A percentile compares a stretch with the other conserved stretches of the same genome.
phyloP scores from a whole-genome alignment of 2,113 vertebrate genomes.

The Conger conger region DNA sequence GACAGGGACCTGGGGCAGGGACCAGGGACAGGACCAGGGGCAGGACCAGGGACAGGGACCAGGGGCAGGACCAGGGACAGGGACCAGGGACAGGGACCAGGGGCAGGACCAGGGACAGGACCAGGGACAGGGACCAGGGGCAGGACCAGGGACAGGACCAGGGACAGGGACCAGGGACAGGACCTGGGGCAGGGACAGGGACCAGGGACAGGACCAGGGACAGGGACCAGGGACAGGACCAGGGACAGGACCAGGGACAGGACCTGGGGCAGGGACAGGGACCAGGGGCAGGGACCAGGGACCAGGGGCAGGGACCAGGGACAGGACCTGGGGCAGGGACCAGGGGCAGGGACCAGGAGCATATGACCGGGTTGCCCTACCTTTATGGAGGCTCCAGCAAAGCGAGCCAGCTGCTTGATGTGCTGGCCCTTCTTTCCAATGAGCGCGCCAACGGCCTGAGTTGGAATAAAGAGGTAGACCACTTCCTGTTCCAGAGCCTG shows the following conservation, averaged over 20 bases:
- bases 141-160: too few species aligned
- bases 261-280: too few species aligned
- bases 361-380: slow-evolving; percentile 58
- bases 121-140: too few species aligned
- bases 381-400: slow-evolving; percentile 94
- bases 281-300: not conserved
- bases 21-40: too few species aligned
- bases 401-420: slow-evolving; percentile 92
- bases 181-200: too few species aligned
- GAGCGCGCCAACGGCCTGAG: slow-evolving; percentile 91
- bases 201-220: not conserved
- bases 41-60: not conserved
- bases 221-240: not conserved
- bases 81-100: too few species aligned
- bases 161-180: not conserved
- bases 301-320: not conserved
- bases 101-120: too few species aligned
- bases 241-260: not conserved
- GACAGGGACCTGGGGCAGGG: not conserved
- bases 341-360: not conserved
- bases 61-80: too few species aligned
- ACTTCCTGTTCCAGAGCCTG: slow-evolving; percentile 90
- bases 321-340: not conserved
- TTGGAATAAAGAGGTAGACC: slow-evolving; percentile 92
- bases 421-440: slow-evolving; percentile 96